Conservation (phyloP, 2,888 invertebrate genomes). For the Scelioninae gen. 1 region DNA sequence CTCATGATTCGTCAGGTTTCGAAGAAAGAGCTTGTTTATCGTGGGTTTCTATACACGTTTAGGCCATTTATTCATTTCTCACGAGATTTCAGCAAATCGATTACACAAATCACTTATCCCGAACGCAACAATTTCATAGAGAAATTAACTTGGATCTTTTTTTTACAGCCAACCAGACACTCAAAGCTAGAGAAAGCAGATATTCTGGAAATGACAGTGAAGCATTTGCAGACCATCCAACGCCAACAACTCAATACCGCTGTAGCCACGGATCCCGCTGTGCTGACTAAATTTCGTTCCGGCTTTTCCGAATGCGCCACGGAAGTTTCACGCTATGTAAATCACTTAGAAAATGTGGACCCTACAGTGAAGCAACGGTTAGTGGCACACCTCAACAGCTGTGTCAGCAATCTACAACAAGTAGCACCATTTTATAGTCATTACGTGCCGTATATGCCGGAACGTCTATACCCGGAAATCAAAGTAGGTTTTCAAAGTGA, state of each 20-base stretch:
- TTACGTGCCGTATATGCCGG: slow-evolving; percentile 83
- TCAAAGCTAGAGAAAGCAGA: slow-evolving; percentile 98
- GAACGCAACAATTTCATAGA: neutral
- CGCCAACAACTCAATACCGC: slow-evolving; percentile 93
- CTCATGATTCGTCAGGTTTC: slow-evolving; percentile 66
- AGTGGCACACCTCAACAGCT: slow-evolving; percentile 88
- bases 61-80: slow-evolving; percentile 64
- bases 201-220: slow-evolving; percentile 97
- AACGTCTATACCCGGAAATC: slow-evolving; percentile 83
- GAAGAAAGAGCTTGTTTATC: slow-evolving; percentile 67
- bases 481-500: slow-evolving; percentile 83
- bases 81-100: slow-evolving; percentile 41
- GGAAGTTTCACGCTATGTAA: slow-evolving; percentile 91
- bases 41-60: slow-evolving; percentile 70
- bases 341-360: slow-evolving; percentile 88
- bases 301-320: slow-evolving; percentile 95
- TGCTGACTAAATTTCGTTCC: slow-evolving; percentile 92
- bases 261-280: slow-evolving; percentile 92
- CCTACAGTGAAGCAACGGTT: slow-evolving; percentile 87
- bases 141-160: slow-evolving; percentile 63
- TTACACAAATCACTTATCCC: slow-evolving; percentile 7
- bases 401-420: slow-evolving; percentile 87
- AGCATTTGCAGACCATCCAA: slow-evolving; percentile 95
- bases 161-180: slow-evolving; percentile 93
- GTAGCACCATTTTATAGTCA: slow-evolving; percentile 84